Evolutionary conservation across 2,113 vertebrate species (phyloP), one percentile per base, ranked within the genome.

Genomic region (Zosterops borbonicus): DNA sequence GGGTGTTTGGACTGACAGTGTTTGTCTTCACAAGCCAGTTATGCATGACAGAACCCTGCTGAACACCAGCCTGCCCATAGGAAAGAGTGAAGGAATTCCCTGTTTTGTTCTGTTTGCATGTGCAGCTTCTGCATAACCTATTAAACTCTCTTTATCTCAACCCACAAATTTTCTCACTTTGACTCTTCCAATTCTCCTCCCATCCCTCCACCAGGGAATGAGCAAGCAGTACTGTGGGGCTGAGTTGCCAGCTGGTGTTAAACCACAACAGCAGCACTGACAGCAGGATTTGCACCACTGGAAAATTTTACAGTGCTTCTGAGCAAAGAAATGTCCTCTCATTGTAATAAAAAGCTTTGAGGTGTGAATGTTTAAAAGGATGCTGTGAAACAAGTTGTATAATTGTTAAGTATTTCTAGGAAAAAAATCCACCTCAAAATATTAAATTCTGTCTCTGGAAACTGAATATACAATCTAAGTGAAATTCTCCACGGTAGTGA

Each of bases 291-390:
- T 83, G 47, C 27, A 83, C 27, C 71, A 85, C 39, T 35, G 27
- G 50, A 94, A 85, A 76, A 86, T 41, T 87, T 86, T 55, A 58
- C 64, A 69, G 42, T 28, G 19, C 28, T 95, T 95, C 83, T 78
- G 49, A 65, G 55, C 49, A 90, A 93, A 84, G 49, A 83, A 37
- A 56, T 56, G 22, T 53, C 71, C 88, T 91, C 27, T 62, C 41
- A 62, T 37, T 80, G 46, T 80, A 91, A 80, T 75, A 92, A 91
- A 93, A 90, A 73, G 77, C 63, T 94, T 69, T 91, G 71, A 93
- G 65, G 58, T 90, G 47, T 73, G 65, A 87, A 93, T 74, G 35
- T 33, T 92, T 81, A 63, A 64, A 86, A 68, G 50, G 64, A 94
- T 68, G n/a, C 20, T 58, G 14, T 86, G 70, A 92, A 92, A 70